Base-by-base conservation (phyloP, 1,140 invertebrate species). In the Bombyx mandarina region DNA sequence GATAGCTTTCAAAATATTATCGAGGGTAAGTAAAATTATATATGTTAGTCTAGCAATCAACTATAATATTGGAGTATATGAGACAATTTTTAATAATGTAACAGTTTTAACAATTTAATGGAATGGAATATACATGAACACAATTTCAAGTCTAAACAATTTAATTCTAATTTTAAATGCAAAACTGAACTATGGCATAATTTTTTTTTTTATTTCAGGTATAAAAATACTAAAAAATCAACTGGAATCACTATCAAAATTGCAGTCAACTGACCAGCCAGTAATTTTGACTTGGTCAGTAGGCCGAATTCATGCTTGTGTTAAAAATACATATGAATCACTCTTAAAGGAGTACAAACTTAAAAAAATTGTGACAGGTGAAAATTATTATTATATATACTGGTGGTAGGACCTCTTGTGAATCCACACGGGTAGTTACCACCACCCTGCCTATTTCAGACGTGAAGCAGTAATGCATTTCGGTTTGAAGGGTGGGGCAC, bases 331-430 rank as follows among this genome's bases (percentile, higher is more conserved):
- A 46, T 65, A 57, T 43, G 43, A 60, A 43, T 65, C 58, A 26
- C 58, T 81, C 48, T 22, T 67, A 49, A 75, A 78, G 26, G 85
- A 88, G 58, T 74, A 65, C 35, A 59, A 65, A 50, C 60, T 88
- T 9, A 84, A 86, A 61, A 43, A 79, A 68, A 45, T 69, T 18
- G 68, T 86, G 6, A 76, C 71, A 71, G 85, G 85, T 88, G 66
- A 58, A 35, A 58, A 68, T 56, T 54, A 55, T 35, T 46, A 57
- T 62, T 8, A 52, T 12, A 18, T 1, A 18, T 18, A 18, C 12
- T 18, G 12, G 12, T 18, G 12, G 12, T 18, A 18, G 1, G 12
- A 18, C 12, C 12, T 18, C 12, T 18, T 18, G 12, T 18, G 12
- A 18, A 18, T 18, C 12, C 12, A 1, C 12, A 18, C 12, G 12